phyloP scores from a whole-genome alignment of 2,113 vertebrate species.

The Diadophis punctatus region DNA sequence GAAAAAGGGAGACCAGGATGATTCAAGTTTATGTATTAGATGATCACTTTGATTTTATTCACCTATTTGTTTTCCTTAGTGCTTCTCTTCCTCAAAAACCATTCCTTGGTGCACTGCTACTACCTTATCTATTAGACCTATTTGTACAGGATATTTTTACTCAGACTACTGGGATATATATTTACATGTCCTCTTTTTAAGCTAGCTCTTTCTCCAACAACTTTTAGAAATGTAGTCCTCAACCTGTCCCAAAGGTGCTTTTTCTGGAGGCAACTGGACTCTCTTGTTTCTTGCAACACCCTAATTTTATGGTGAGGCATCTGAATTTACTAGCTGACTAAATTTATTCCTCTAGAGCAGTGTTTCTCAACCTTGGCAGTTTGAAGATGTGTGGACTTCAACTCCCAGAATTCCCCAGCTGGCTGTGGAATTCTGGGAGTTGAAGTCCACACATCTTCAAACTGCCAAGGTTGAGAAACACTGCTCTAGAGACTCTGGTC shows the following conservation, averaged over 20 bases:
- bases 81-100: background rate
- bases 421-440: too few species aligned
- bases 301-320: background rate
- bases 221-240: background rate
- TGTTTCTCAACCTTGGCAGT: too few species aligned
- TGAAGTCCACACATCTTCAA: too few species aligned
- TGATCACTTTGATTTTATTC: background rate
- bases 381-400: too few species aligned
- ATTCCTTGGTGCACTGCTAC: background rate
- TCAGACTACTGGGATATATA: background rate
- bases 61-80: background rate
- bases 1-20: background rate
- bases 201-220: background rate
- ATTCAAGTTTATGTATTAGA: background rate
- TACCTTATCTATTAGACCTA: background rate
- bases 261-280: too few species aligned
- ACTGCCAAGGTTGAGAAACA: too few species aligned
- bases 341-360: background rate
- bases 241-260: too few species aligned
- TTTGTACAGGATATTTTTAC: background rate
- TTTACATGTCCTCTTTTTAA: background rate
- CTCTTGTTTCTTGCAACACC: background rate
- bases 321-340: background rate
- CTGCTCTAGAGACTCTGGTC: rapidly evolving
- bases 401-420: too few species aligned